Conservation (phyloP, 2,113 vertebrate species). For the Numida meleagris region DNA sequence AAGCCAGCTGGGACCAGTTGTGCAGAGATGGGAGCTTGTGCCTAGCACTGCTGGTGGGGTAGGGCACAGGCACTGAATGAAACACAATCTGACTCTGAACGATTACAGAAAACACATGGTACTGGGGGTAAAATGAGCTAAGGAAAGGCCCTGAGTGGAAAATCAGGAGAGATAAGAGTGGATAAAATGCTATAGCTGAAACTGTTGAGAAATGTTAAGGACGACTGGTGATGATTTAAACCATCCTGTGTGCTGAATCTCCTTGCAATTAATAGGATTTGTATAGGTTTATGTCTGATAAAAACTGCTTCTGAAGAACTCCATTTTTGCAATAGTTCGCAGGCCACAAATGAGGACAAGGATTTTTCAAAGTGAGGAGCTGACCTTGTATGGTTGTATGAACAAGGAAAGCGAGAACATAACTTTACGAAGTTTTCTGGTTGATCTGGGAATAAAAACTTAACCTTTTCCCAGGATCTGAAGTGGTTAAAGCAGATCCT, state of each 20-base stretch:
- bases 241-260: not conserved
- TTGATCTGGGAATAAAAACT: not conserved
- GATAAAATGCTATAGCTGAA: constrained; percentile 24
- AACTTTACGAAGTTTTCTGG: not conserved
- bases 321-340: not conserved
- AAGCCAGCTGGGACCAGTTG: constrained; percentile 21
- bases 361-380: not conserved
- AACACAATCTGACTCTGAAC: not conserved
- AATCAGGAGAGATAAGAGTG: constrained; percentile 15
- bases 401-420: not conserved
- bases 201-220: not conserved
- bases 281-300: not conserved
- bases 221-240: not conserved
- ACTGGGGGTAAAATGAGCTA: constrained; percentile 3
- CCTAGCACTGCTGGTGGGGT: not conserved
- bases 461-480: not conserved
- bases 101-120: not conserved
- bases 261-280: not conserved
- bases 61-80: not conserved
- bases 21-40: not conserved
- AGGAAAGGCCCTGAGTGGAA: not conserved
- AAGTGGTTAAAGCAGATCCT: not conserved
- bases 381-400: not conserved
- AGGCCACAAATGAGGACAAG: not conserved
- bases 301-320: not conserved